Conservation (phyloP, 1,140 invertebrate species). For the Choristoneura fumiferana region DNA sequence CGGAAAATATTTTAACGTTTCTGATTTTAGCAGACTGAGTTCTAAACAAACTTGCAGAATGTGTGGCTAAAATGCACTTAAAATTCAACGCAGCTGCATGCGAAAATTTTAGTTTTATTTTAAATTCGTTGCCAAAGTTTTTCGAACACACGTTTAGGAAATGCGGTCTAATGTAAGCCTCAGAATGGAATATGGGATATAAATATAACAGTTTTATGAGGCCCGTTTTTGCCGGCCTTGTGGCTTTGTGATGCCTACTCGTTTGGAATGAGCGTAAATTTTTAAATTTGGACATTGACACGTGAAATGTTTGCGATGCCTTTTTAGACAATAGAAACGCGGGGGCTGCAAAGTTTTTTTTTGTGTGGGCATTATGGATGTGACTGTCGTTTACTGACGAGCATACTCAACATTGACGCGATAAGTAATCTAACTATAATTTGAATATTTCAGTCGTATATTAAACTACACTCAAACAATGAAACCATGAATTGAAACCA, state of each 20-base stretch:
- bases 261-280: background rate
- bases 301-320: constrained; percentile 6
- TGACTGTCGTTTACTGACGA: too few species aligned
- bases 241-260: background rate
- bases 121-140: constrained; percentile 23
- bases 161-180: background rate
- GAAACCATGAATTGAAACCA: too few species aligned
- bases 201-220: background rate
- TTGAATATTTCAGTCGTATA: too few species aligned
- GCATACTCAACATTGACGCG: too few species aligned
- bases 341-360: too few species aligned
- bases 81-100: constrained; percentile 39
- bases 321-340: background rate
- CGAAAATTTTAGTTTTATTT: constrained; percentile 50
- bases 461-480: too few species aligned
- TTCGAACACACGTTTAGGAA: constrained; percentile 23
- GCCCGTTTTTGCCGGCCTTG: background rate
- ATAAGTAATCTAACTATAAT: too few species aligned
- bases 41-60: constrained; percentile 51
- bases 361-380: too few species aligned
- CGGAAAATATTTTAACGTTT: constrained; percentile 32
- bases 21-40: constrained; percentile 36
- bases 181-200: constrained; percentile 1
- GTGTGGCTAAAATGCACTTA: constrained; percentile 38
- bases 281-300: constrained; percentile 16